Percentiles rank a stretch among this genome's conserved stretches.
phyloP scores from a whole-genome alignment of 2,113 vertebrate genomes.

The Numenius arquata region DNA sequence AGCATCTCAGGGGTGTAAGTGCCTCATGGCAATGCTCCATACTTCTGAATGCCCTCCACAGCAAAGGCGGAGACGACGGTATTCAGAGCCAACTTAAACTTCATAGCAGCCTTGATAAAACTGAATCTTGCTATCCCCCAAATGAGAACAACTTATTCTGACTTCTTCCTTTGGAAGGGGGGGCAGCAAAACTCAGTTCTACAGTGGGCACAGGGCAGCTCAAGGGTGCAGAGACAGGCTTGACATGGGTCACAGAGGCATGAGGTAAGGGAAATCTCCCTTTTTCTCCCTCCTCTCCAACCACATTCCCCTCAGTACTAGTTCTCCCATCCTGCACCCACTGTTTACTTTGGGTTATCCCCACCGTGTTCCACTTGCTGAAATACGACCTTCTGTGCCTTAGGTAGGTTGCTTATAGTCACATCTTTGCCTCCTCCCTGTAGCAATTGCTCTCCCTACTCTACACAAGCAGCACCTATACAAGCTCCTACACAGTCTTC shows the following conservation, averaged over 20 bases:
- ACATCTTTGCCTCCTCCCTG: neutral
- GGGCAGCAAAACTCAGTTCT: neutral
- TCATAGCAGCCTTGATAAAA: conserved; percentile 12
- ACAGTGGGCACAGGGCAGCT: neutral
- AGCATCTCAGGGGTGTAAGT: neutral
- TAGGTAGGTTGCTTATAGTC: neutral
- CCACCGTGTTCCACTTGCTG: neutral
- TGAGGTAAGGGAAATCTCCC: neutral
- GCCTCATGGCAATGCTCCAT: neutral
- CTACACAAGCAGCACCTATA: neutral
- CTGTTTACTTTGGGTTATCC: neutral
- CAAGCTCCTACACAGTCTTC: neutral
- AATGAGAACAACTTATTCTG: conserved; percentile 35
- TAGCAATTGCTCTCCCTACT: neutral
- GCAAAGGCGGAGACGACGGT: accelerated
- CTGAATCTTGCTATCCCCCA: neutral
- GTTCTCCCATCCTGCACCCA: neutral
- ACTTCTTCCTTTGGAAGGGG: neutral
- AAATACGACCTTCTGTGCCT: neutral
- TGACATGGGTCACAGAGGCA: neutral
- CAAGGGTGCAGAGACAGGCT: neutral
- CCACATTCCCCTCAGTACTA: neutral
- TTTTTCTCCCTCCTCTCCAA: neutral
- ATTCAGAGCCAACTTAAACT: conserved; percentile 18
- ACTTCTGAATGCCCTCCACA: neutral